Conservation (phyloP, 2,113 vertebrate genomes). For the Zosterops japonicus region DNA sequence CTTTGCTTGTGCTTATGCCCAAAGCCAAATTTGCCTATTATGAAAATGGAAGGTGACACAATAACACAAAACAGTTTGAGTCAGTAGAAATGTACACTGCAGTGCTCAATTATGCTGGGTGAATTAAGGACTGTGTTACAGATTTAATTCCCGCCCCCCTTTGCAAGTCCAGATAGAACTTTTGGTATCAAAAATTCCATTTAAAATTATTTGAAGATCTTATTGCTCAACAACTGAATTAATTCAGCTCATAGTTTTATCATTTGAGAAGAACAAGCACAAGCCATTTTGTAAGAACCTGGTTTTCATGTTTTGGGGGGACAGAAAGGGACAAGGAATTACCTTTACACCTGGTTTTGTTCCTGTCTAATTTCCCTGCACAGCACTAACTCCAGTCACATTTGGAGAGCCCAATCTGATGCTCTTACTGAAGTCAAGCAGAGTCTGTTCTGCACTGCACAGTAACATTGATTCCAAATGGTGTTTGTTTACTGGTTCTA, state of each 20-base stretch:
- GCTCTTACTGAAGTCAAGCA: not conserved
- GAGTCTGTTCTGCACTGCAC: not conserved
- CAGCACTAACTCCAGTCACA: not conserved
- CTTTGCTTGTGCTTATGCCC: constrained; percentile 20
- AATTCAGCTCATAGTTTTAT: not conserved
- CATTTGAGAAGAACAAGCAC: not conserved
- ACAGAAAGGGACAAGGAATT: not conserved
- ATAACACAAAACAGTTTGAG: constrained; percentile 2
- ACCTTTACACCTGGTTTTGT: not conserved
- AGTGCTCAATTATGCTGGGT: not conserved
- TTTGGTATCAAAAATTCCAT: not conserved
- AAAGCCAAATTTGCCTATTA: constrained; percentile 15
- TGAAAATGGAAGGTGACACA: constrained; percentile 40
- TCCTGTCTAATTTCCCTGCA: not conserved
- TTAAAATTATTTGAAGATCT: not conserved
- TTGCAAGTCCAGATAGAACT: not conserved
- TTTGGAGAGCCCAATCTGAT: not conserved
- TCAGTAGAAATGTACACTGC: not conserved
- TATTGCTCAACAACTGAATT: not conserved
- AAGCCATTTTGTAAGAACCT: not conserved
- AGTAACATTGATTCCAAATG: not conserved
- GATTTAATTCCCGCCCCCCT: not conserved
- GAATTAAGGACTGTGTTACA: not conserved
- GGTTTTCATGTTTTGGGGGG: not conserved
- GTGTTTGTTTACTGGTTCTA: not conserved